Conservation (phyloP, 1,140 invertebrate species). For the Marisa cornuarietis region DNA sequence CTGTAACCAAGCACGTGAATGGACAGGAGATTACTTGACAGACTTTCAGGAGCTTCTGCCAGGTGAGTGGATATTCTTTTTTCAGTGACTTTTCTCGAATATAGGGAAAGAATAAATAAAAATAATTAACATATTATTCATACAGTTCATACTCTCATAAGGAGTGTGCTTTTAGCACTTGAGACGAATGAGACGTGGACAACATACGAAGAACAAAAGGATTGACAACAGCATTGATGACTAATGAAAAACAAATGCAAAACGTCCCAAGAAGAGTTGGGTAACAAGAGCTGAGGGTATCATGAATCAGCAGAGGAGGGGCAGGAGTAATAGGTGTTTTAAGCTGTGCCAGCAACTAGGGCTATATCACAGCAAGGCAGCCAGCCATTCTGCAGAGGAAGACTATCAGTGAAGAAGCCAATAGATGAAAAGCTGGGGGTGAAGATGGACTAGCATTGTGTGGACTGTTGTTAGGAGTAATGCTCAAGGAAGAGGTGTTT, state of each 20-base stretch:
- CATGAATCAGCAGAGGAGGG: no score
- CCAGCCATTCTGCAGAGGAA: no score
- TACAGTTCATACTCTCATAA: not conserved
- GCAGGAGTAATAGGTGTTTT: no score
- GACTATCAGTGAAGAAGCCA: no score
- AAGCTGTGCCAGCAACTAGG: no score
- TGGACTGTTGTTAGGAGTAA: not conserved
- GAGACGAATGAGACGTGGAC: no score
- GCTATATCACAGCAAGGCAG: no score
- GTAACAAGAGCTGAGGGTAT: no score
- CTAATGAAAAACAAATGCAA: not conserved
- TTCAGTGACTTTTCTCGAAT: not conserved
- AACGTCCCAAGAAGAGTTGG: not conserved
- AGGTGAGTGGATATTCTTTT: constrained; percentile 60
- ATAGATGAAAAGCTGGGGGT: not conserved
- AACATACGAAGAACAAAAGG: not conserved
- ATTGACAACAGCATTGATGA: not conserved
- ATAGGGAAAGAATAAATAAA: not conserved
- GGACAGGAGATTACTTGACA: constrained; percentile 75
- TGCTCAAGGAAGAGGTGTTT: not conserved
- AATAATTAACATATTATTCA: not conserved
- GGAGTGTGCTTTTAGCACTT: no score
- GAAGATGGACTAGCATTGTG: not conserved
- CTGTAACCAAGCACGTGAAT: constrained; percentile 73
- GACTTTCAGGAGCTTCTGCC: constrained; percentile 82